phyloP scores from a whole-genome alignment of 2,113 vertebrate species.

The Budorcas taxicolor region DNA sequence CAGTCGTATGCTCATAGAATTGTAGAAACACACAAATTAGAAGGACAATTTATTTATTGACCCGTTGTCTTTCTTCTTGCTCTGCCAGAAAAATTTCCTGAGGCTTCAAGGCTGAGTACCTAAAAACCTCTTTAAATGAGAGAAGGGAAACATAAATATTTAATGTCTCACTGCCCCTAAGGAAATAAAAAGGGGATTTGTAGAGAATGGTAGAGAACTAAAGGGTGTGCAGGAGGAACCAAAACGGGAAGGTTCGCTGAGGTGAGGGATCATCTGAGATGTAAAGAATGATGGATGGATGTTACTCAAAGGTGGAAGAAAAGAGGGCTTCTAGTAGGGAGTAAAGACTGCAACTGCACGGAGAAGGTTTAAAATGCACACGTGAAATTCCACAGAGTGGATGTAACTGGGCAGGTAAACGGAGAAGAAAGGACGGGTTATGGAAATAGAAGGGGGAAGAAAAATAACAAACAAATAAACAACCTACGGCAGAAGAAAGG shows the following conservation, averaged over 20 bases:
- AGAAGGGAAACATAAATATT: not conserved
- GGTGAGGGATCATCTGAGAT: not conserved
- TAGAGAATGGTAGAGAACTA: not conserved
- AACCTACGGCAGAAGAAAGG: not conserved
- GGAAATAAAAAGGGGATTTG: not conserved
- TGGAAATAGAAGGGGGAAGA: not conserved
- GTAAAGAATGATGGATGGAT: too few species aligned
- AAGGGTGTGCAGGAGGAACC: not conserved
- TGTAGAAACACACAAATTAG: not conserved
- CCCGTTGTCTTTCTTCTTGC: not conserved
- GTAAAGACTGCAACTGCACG: too few species aligned
- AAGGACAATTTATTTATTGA: not conserved
- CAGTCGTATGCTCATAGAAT: not conserved
- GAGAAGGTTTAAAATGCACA: not conserved
- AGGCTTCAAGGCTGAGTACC: not conserved
- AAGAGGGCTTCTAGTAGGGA: not conserved
- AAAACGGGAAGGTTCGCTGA: not conserved
- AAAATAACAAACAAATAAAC: too few species aligned
- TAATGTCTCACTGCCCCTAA: not conserved
- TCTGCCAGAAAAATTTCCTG: not conserved
- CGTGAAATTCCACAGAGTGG: not conserved
- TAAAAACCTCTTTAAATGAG: not conserved
- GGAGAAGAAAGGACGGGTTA: rapidly evolving
- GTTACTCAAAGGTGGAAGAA: not conserved
- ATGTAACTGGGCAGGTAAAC: rapidly evolving